Evolutionary conservation across 2,113 vertebrate genomes (phyloP).

Genomic region (Forbesichthys agassizii): DNA sequence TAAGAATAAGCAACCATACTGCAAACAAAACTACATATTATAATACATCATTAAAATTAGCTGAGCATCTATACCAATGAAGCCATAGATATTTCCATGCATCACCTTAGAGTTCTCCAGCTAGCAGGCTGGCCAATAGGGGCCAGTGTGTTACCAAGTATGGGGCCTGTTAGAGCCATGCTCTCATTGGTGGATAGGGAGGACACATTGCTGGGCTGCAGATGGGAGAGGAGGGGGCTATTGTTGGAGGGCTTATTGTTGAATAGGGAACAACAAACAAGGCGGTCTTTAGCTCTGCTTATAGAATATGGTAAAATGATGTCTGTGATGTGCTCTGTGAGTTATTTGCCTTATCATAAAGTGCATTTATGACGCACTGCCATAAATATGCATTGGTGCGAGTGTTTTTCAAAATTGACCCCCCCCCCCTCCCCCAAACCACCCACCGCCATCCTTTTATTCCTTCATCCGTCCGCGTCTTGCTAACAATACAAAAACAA

Average conservation of each 20-base stretch:
- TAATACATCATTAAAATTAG: slow-evolving; percentile 10
- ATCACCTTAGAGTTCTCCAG: slow-evolving; percentile 55
- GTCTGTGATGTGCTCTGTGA: slow-evolving; percentile 63
- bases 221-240: slow-evolving; percentile 40
- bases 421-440: slow-evolving; percentile 18
- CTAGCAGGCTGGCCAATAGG: slow-evolving; percentile 71
- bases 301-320: slow-evolving; percentile 73
- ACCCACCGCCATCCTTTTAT: background rate
- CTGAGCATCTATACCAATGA: slow-evolving; percentile 14
- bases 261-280: slow-evolving; percentile 76
- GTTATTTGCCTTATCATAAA: slow-evolving; percentile 78
- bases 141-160: slow-evolving; percentile 82
- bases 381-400: slow-evolving; percentile 75
- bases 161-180: slow-evolving; percentile 47
- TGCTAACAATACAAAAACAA: slow-evolving; percentile 62
- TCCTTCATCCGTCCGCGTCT: background rate
- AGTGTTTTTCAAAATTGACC: slow-evolving; percentile 70
- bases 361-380: slow-evolving; percentile 66
- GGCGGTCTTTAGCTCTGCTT: slow-evolving; percentile 74
- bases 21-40: no score
- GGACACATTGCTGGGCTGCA: slow-evolving; percentile 6
- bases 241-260: slow-evolving; percentile 72
- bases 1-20: background rate
- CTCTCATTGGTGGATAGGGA: slow-evolving; percentile 47
- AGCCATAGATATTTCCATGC: slow-evolving; percentile 57